These are phyloP conservation scores for Drosophila subpulchrella DNA, from an alignment of 1,140 invertebrate genomes.

Conservation along the genomic window DNA sequence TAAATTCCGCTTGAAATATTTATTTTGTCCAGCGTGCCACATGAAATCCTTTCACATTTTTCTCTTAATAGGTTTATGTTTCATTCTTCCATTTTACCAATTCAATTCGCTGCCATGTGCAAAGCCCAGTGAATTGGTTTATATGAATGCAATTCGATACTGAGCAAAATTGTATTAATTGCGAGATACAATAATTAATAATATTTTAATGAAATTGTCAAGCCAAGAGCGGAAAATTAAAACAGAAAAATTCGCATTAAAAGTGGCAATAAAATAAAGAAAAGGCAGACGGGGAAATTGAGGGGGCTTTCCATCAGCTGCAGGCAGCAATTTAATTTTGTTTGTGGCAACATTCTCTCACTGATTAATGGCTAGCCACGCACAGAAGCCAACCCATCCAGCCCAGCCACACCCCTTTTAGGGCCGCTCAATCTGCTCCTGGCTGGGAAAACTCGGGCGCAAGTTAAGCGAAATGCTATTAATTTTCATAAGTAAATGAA, in stretches of 20 bases:
- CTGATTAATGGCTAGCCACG: slow-evolving; percentile 46
- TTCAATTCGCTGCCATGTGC: slow-evolving; percentile 12
- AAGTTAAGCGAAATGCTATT: slow-evolving; percentile 63
- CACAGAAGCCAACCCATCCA: slow-evolving; percentile 20
- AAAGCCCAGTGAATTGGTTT: slow-evolving; percentile 7
- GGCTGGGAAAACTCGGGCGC: slow-evolving; percentile 37
- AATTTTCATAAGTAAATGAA: slow-evolving; percentile 69
- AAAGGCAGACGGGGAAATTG: not conserved
- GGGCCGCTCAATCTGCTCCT: slow-evolving; percentile 28
- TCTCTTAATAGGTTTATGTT: not conserved
- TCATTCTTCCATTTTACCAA: not conserved
- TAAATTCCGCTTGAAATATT: not conserved
- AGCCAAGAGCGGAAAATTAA: slow-evolving; percentile 18
- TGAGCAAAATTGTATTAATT: slow-evolving; percentile 24
- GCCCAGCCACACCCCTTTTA: slow-evolving; percentile 4
- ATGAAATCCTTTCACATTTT: slow-evolving; percentile 10
- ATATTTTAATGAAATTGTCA: slow-evolving; percentile 54
- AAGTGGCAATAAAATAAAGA: slow-evolving; percentile 33
- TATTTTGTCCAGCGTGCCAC: not conserved
- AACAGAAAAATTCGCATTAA: not conserved
- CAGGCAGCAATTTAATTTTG: slow-evolving; percentile 52
- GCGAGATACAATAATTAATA: slow-evolving; percentile 30
- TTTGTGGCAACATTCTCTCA: slow-evolving; percentile 40
- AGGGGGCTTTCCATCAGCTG: slow-evolving; percentile 31
- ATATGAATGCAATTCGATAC: slow-evolving; percentile 27